These are phyloP conservation scores for Brachynemurus nebulosus DNA, from an alignment of 2,888 invertebrate genomes.

Conservation along the genomic window DNA sequence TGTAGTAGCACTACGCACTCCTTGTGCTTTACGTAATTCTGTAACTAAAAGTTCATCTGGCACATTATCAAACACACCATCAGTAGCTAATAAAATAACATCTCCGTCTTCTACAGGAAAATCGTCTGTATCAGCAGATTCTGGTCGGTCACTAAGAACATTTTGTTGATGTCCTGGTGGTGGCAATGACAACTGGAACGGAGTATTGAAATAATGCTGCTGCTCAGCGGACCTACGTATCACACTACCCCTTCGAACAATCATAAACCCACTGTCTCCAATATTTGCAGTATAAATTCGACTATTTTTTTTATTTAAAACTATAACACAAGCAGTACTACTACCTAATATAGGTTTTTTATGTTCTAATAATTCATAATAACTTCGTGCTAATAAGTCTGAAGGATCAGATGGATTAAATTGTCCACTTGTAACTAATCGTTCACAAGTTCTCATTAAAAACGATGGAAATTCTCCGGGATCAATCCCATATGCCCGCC, in stretches of 20 bases:
- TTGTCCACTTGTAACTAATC: constrained; percentile 77
- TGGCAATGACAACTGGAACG: constrained; percentile 89
- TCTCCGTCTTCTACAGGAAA: constrained; percentile 87
- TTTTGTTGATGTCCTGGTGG: constrained; percentile 79
- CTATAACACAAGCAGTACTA: constrained; percentile 94
- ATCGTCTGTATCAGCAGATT: constrained; percentile 77
- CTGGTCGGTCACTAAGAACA: constrained; percentile 86
- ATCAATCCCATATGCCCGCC: constrained; percentile 95
- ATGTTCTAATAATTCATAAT: constrained; percentile 80
- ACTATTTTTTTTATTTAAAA: constrained; percentile 78
- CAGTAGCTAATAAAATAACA: constrained; percentile 88
- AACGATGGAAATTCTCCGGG: constrained; percentile 92
- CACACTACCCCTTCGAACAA: constrained; percentile 73
- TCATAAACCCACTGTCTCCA: constrained; percentile 97
- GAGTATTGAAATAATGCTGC: constrained; percentile 98
- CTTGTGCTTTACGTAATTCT: constrained; percentile 62
- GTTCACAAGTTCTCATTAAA: constrained; percentile 89
- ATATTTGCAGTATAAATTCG: constrained; percentile 93
- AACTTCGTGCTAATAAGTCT: constrained; percentile 78
- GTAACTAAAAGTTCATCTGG: constrained; percentile 80
- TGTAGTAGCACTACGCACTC: constrained; percentile 55
- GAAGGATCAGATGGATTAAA: constrained; percentile 80
- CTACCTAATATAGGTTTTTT: constrained; percentile 90
- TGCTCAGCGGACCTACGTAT: constrained; percentile 92
- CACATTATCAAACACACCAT: constrained; percentile 97